Evolutionary conservation across 2,113 vertebrate species (phyloP).

Genomic region (Oxyura jamaicensis): DNA sequence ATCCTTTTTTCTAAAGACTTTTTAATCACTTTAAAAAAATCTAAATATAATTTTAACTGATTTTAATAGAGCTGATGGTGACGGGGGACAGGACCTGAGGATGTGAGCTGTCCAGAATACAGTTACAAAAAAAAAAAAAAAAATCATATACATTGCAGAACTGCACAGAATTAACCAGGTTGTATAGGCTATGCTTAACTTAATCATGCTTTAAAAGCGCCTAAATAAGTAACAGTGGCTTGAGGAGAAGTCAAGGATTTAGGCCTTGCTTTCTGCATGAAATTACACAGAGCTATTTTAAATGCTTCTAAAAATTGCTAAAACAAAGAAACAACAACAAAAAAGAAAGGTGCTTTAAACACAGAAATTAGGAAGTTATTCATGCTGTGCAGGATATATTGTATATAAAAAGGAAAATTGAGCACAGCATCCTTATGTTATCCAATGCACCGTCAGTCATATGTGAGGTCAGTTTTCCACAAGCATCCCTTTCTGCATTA

Average conservation of each 20-base stretch:
- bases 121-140: not conserved
- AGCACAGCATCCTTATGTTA: not conserved
- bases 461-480: not conserved
- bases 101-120: not conserved
- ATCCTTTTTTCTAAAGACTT: not conserved
- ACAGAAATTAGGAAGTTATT: not conserved
- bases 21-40: too few species aligned
- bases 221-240: not conserved
- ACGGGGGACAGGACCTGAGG: not conserved
- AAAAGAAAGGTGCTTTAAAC: not conserved
- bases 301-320: not conserved
- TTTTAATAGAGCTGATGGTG: not conserved
- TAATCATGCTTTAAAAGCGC: not conserved
- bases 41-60: not conserved
- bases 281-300: not conserved
- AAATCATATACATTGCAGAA: not conserved
- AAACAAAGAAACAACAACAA: not conserved
- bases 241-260: not conserved
- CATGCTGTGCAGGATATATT: fast-evolving
- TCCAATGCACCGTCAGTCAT: too few species aligned
- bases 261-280: not conserved
- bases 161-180: not conserved
- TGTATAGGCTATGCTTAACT: not conserved
- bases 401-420: too few species aligned
- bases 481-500: not conserved